Conservation (phyloP, 2,888 invertebrate species). For the Lysandra coridon region DNA sequence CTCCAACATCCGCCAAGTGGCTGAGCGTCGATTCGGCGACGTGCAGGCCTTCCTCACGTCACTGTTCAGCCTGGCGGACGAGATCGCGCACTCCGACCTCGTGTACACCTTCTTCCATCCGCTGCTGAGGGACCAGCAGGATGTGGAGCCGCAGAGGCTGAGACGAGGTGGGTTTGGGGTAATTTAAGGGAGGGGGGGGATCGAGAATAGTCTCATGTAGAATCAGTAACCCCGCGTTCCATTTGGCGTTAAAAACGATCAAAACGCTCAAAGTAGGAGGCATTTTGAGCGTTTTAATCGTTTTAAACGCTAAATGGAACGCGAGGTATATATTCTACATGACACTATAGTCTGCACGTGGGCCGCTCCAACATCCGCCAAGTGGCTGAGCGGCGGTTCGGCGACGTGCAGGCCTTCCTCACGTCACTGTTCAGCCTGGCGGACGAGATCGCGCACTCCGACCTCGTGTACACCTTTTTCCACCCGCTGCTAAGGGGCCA, state of each 20-base stretch:
- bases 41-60: conserved; percentile 93
- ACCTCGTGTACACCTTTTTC: conserved; percentile 99
- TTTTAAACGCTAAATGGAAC: too few relatives aligned
- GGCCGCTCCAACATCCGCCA: conserved; percentile 96
- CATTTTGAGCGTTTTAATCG: too few relatives aligned
- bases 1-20: conserved; percentile 96
- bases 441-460: conserved; percentile 96
- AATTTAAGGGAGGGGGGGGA: too few relatives aligned
- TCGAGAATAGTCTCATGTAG: too few relatives aligned
- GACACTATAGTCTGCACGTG: conserved; percentile 82
- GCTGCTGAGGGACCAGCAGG: conserved; percentile 94
- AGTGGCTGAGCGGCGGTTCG: conserved; percentile 95
- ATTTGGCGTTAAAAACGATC: too few relatives aligned
- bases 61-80: conserved; percentile 92
- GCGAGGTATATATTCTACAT: too few relatives aligned
- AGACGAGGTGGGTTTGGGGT: conserved; percentile 83
- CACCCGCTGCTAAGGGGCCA: conserved; percentile 97
- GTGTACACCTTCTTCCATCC: conserved; percentile 99
- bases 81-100: conserved; percentile 96
- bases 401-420: conserved; percentile 94
- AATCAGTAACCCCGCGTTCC: too few relatives aligned
- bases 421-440: conserved; percentile 91
- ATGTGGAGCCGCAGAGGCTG: conserved; percentile 88
- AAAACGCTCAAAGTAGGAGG: too few relatives aligned
- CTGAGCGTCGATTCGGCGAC: conserved; percentile 93